These are phyloP conservation scores for Tolypeutes matacus DNA, from an alignment of 2,797 vertebrate species.

Conservation along the genomic window DNA sequence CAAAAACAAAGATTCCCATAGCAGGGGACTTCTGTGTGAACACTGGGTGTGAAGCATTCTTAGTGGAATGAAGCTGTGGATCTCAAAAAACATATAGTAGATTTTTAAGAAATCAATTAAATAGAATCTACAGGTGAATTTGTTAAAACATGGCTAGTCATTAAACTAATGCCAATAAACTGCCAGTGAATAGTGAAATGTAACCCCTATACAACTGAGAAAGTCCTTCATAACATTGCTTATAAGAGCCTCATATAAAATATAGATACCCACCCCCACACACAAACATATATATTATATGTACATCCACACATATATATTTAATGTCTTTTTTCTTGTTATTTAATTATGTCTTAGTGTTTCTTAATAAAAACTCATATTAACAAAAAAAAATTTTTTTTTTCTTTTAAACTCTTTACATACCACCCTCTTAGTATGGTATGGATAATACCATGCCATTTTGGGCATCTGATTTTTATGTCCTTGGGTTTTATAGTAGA, in stretches of 20 bases:
- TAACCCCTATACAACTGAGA: not conserved
- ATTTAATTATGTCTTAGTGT: not conserved
- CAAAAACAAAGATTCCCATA: not conserved
- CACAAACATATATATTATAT: not conserved
- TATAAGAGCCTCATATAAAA: not conserved
- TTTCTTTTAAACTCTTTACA: conserved; percentile 3
- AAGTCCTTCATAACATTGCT: not conserved
- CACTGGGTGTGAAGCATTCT: not conserved
- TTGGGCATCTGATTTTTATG: not conserved
- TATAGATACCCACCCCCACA: not conserved
- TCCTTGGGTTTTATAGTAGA: not conserved
- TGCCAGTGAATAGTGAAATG: not conserved
- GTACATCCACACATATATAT: not conserved
- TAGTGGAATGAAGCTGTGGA: not conserved
- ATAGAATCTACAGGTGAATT: not conserved
- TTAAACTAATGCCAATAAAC: not conserved
- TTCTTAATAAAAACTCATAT: conserved; percentile 43
- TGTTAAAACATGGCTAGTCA: conserved; percentile 52
- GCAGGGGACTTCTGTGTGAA: not conserved
- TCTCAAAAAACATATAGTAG: not conserved
- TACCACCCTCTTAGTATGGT: not conserved
- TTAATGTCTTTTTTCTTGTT: not conserved
- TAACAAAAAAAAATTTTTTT: not conserved
- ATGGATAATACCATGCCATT: not conserved
- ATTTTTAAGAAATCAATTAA: not conserved